Percentiles rank a stretch among this genome's conserved stretches.
phyloP scores from a whole-genome alignment of 2,797 vertebrate genomes.

The Megalops cyprinoides region DNA sequence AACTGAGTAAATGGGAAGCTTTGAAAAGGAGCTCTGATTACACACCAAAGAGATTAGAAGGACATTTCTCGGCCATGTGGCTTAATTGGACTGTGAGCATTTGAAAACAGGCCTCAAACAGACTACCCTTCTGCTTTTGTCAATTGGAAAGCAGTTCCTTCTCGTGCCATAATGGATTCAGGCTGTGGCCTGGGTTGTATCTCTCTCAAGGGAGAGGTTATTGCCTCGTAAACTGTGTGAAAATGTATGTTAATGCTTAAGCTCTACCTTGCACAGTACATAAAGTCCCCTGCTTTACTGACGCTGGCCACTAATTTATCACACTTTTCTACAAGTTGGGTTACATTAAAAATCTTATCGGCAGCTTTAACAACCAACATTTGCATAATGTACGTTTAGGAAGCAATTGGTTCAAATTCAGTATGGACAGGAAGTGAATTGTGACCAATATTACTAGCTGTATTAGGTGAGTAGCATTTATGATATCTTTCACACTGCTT shows the following conservation, averaged over 20 bases:
- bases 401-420: conserved; percentile 12
- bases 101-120: neutral
- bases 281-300: conserved; percentile 40
- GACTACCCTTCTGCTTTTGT: conserved; percentile 13
- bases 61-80: neutral
- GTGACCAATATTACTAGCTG: neutral
- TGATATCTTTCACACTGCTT: neutral
- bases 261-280: conserved; percentile 42
- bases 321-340: conserved; percentile 30
- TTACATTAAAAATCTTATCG: conserved; percentile 18
- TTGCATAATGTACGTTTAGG: conserved; percentile 14
- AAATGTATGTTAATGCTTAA: conserved; percentile 57
- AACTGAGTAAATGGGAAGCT: neutral
- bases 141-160: conserved; percentile 18
- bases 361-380: conserved; percentile 23
- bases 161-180: conserved; percentile 53
- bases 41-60: conserved; percentile 4
- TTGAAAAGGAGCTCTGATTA: conserved; percentile 15
- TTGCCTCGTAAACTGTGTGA: conserved; percentile 62
- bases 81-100: conserved; percentile 10
- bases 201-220: conserved; percentile 56
- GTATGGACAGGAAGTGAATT: neutral
- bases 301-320: conserved; percentile 34
- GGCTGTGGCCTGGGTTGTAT: conserved; percentile 55
- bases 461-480: neutral